Conservation (phyloP, 2,797 vertebrate genomes). For the Arrhamphus sclerolepis region DNA sequence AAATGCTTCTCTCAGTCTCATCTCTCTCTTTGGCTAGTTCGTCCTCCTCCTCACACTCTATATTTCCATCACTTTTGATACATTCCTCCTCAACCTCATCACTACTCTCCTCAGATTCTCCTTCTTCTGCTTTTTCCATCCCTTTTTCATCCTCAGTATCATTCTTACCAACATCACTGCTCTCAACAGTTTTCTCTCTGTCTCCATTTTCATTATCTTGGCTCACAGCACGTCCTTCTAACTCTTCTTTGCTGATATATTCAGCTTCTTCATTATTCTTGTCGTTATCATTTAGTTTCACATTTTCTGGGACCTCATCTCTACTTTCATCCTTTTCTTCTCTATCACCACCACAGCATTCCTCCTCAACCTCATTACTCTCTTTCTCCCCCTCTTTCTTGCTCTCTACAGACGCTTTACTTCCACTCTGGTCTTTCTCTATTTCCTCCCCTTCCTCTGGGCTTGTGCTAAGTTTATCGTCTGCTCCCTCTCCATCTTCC, state of each 20-base stretch:
- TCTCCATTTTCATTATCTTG: constrained; percentile 9
- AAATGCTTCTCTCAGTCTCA: constrained; percentile 8
- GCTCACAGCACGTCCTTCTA: neutral
- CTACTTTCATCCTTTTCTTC: constrained; percentile 11
- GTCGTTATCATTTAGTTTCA: neutral
- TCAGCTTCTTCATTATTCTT: constrained; percentile 5
- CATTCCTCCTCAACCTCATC: constrained; percentile 9
- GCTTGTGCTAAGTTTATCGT: constrained; percentile 1
- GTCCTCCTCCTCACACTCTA: constrained; percentile 9
- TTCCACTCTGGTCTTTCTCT: constrained; percentile 16
- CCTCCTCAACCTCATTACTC: constrained; percentile 23
- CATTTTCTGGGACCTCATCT: constrained; percentile 8
- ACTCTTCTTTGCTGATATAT: constrained; percentile 4
- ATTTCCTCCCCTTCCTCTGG: constrained; percentile 15
- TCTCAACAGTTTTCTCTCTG: neutral
- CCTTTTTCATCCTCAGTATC: constrained; percentile 15
- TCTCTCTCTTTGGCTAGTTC: constrained; percentile 6
- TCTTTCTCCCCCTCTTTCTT: constrained; percentile 4
- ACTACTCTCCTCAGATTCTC: constrained; percentile 21
- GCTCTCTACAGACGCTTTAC: neutral
- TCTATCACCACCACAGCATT: constrained; percentile 13
- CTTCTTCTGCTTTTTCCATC: constrained; percentile 1
- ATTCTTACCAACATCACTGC: neutral
- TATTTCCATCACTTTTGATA: neutral
- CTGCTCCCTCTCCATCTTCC: constrained; percentile 7